Base-by-base conservation (phyloP, 2,888 invertebrate genomes). In the Stegophylla sp. region DNA sequence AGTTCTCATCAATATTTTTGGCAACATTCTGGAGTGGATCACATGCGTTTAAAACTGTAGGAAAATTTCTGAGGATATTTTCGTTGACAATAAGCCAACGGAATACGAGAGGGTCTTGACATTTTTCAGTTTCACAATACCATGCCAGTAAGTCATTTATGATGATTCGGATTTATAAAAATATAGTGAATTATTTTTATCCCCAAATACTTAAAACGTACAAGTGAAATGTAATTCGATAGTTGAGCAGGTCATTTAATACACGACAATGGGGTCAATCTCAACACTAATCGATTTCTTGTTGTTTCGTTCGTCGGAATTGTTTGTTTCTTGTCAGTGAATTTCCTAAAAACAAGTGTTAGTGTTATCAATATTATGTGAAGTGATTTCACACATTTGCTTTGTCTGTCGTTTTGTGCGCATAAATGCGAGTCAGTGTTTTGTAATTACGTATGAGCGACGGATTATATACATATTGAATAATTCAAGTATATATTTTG, bases 381-480 rank as follows among this genome's bases (percentile, higher is more conserved):
- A 53, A 0, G 1, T 1, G 9, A 7, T 0, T 53, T n/a, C n/a
- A 53, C 53, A 2, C 20, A 53, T 53, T 53, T 53, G 20, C n/a
- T 15, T 20, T 17, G 20, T 53, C 20, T 20, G 20, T 17, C 53
- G 20, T 53, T n/a, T n/a, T 53, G 17, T 53, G 20, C 20, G n/a
- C n/a, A n/a, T n/a, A n/a, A n/a, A n/a, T n/a, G n/a, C n/a, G n/a
- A n/a, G n/a, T n/a, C n/a, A n/a, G n/a, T n/a, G n/a, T n/a, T n/a
- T n/a, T n/a, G n/a, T n/a, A n/a, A n/a, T n/a, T n/a, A n/a, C n/a
- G n/a, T n/a, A n/a, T n/a, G n/a, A n/a, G n/a, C n/a, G n/a, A n/a
- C n/a, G n/a, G n/a, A n/a, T n/a, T n/a, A n/a, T n/a, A n/a, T 69
- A 34, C 28, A 51, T n/a, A 20, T 69, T 69, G 69, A 69, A 51